A percentile compares a stretch with the other conserved stretches of the same genome.
Conservation (phyloP, 2,797 vertebrate genomes). For the Acanthurus lineatus region DNA sequence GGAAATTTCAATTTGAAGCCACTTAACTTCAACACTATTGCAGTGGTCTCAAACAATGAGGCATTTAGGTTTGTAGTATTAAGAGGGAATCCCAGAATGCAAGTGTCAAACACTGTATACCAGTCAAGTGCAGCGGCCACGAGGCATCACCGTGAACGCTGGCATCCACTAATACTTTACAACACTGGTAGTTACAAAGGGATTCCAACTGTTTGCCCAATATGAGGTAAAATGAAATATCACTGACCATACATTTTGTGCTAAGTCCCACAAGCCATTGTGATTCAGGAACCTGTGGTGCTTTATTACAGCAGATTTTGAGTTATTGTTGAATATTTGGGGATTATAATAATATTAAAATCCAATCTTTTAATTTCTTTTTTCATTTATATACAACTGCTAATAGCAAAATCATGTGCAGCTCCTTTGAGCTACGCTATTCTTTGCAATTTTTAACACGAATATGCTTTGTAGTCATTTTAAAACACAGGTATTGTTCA, state of each 20-base stretch:
- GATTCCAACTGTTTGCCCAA: constrained; percentile 79
- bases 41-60: constrained; percentile 68
- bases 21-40: constrained; percentile 77
- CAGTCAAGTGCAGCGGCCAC: constrained; percentile 81
- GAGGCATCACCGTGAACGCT: constrained; percentile 78
- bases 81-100: constrained; percentile 80
- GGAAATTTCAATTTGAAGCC: constrained; percentile 80
- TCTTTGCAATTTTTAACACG: constrained; percentile 8
- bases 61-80: constrained; percentile 75
- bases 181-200: constrained; percentile 68
- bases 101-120: constrained; percentile 77
- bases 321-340: constrained; percentile 67
- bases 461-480: constrained; percentile 58
- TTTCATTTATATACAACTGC: constrained; percentile 55
- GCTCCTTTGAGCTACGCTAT: constrained; percentile 33
- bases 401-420: constrained; percentile 1
- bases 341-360: constrained; percentile 65
- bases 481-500: constrained; percentile 49
- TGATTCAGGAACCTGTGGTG: constrained; percentile 74
- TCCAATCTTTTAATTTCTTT: constrained; percentile 38
- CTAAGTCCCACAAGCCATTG: constrained; percentile 72
- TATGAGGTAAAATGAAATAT: constrained; percentile 83
- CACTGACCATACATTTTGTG: constrained; percentile 74
- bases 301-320: constrained; percentile 64
- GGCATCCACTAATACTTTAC: constrained; percentile 73